These are phyloP conservation scores for Lobophora halterata DNA, from an alignment of 2,888 invertebrate species.

Conservation along the genomic window DNA sequence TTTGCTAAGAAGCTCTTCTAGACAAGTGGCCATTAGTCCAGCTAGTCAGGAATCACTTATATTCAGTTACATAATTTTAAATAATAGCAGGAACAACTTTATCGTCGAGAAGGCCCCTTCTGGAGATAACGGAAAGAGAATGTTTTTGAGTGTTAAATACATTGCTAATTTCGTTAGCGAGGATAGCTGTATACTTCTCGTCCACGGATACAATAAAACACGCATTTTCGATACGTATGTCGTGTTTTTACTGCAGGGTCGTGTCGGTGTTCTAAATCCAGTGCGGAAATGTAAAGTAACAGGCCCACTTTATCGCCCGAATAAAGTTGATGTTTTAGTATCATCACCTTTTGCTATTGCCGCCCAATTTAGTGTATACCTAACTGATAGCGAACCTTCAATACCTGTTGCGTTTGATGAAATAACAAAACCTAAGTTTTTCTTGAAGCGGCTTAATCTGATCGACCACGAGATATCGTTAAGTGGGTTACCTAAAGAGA, in stretches of 20 bases:
- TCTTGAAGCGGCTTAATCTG: constrained; percentile 54
- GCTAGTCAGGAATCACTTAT: constrained; percentile 61
- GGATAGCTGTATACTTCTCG: constrained; percentile 55
- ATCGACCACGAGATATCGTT: constrained; percentile 60
- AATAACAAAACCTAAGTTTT: constrained; percentile 48
- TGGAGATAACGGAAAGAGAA: constrained; percentile 61
- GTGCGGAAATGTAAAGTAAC: constrained; percentile 64
- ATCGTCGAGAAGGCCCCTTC: constrained; percentile 58
- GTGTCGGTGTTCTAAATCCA: constrained; percentile 53
- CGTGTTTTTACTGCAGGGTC: constrained; percentile 56
- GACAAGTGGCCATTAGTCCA: constrained; percentile 63
- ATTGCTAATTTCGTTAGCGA: constrained; percentile 59
- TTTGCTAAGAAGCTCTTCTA: constrained; percentile 60
- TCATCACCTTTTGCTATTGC: constrained; percentile 54
- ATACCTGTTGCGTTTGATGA: constrained; percentile 53
- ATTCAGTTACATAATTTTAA: constrained; percentile 55
- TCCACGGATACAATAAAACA: constrained; percentile 71
- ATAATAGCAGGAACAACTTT: constrained; percentile 57
- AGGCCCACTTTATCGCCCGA: constrained; percentile 63
- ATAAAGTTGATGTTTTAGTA: constrained; percentile 61
- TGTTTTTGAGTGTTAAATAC: constrained; percentile 60
- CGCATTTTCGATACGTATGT: constrained; percentile 71
- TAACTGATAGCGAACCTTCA: constrained; percentile 62
- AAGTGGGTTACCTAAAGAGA: constrained; percentile 52
- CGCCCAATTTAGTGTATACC: constrained; percentile 44